Conservation (phyloP, 2,113 vertebrate species). For the Triplophysa rosa region DNA sequence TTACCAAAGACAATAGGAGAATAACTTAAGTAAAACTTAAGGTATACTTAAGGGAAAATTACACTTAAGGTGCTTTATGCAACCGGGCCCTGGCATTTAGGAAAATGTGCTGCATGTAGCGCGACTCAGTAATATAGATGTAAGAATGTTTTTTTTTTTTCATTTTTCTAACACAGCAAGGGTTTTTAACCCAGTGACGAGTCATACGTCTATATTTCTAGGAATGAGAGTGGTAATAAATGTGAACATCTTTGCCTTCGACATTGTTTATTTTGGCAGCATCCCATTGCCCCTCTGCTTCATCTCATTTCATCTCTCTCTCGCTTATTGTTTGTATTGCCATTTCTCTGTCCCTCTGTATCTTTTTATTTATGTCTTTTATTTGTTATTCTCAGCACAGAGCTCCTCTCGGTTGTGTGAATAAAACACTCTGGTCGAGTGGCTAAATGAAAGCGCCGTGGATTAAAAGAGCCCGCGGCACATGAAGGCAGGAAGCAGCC, state of each 20-base stretch:
- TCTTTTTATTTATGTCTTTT: neutral
- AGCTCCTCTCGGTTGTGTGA: slow-evolving; percentile 10
- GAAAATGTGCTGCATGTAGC: neutral
- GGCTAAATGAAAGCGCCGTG: slow-evolving; percentile 17
- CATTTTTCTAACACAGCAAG: slow-evolving; percentile 45
- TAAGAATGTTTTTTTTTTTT: slow-evolving; percentile 8
- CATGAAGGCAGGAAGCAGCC: slow-evolving; percentile 3
- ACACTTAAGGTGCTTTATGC: no score
- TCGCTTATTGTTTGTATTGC: neutral
- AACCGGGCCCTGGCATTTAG: slow-evolving; percentile 19
- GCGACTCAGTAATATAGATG: neutral
- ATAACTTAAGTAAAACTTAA: no score
- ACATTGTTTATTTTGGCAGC: slow-evolving; percentile 72
- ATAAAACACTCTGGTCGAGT: slow-evolving; percentile 40
- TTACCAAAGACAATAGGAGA: no score
- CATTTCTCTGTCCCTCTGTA: neutral
- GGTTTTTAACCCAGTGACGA: slow-evolving; percentile 10
- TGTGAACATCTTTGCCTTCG: slow-evolving; percentile 49
- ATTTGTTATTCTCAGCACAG: neutral
- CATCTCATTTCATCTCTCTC: slow-evolving; percentile 45
- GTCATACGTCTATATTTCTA: slow-evolving; percentile 52
- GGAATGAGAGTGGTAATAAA: slow-evolving; percentile 50
- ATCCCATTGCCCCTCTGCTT: slow-evolving; percentile 64
- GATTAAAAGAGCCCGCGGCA: neutral
- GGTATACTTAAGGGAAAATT: no score